A percentile compares a stretch with the other conserved stretches of the same genome.
These are phyloP conservation scores for Nymphalis io DNA, from an alignment of 1,140 invertebrate species.

Conservation along the genomic window DNA sequence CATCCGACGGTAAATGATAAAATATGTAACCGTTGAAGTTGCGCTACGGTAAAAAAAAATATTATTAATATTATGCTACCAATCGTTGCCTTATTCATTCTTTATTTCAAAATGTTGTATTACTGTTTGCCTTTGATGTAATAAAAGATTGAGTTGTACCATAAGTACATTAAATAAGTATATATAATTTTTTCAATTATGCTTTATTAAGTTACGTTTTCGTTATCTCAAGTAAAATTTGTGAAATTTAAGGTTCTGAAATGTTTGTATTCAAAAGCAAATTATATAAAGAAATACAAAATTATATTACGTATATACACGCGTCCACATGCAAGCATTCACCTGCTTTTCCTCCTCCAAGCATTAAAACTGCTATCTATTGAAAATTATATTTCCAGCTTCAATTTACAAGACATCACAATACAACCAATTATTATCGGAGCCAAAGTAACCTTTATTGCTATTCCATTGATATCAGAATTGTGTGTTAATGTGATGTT, in stretches of 20 bases:
- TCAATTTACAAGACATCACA: slow-evolving; percentile 14
- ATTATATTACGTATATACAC: background rate
- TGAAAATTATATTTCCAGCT: slow-evolving; percentile 16
- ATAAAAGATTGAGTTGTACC: background rate
- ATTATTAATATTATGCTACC: too few species aligned
- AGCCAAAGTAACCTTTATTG: slow-evolving; percentile 19
- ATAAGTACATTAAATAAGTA: background rate
- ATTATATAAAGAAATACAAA: background rate
- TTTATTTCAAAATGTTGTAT: too few species aligned
- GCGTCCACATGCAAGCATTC: slow-evolving; percentile 1
- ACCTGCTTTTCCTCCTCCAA: slow-evolving; percentile 1
- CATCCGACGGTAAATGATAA: too few species aligned
- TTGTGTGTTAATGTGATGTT: slow-evolving; percentile 17
- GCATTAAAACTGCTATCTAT: slow-evolving; percentile 12
- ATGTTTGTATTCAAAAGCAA: too few species aligned
- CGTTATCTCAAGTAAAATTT: background rate
- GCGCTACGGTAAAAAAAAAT: too few species aligned
- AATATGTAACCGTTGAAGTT: too few species aligned
- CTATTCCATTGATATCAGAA: slow-evolving; percentile 24
- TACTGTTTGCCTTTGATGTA: background rate
- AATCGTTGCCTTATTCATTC: too few species aligned
- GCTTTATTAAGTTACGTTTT: background rate
- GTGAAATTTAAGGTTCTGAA: background rate
- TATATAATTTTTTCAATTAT: background rate
- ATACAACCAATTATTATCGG: slow-evolving; percentile 14